Base-by-base conservation (phyloP, 1,140 invertebrate species). In the Penaeus indicus region DNA sequence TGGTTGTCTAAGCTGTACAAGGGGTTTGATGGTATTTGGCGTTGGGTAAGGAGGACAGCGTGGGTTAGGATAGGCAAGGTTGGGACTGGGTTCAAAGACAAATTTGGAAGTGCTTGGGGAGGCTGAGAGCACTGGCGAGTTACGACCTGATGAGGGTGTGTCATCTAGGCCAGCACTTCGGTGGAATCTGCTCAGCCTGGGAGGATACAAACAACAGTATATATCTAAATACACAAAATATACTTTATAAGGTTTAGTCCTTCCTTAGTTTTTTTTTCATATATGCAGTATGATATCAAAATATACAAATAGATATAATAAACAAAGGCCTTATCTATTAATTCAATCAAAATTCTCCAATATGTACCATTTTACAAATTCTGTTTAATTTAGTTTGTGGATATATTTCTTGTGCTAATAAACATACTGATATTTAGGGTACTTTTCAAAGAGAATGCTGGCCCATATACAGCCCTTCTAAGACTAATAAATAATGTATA, bases 101-200 rank as follows among this genome's bases (percentile, higher is more conserved):
- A 88, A 86, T 78, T 87, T 88, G 18, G 86, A 90, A 54, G 92
- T 92, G 27, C 92, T 92, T 63, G 94, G 93, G 89, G 93, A 94
- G n/a, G 92, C 92, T n/a, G 94, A 93, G 25, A 95, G 94, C 0
- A 96, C 94, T 1, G 97, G 97, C 91, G 96, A 97, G 91, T 96
- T 96, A 18, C 95, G 92, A 0, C 96, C 96, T 38, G 92, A 96
- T 94, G 89, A 94, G 93, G 79, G 95, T 82, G 92, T 91, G 67
- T 95, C 94, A 90, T 94, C 96, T 63, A 99, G 93, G 16, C 98
- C 99, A 81, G 98, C 98, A 91, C 97, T 99, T 91, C 97, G 95
- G 92, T 99, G 98, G 94, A 99, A 99, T 91, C 98, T 94, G 90
- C 98, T 99, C 91, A 98, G 94, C 81, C 92, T 90, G 83, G 18